Conservation (phyloP, 35 echinoderm and acorn worm genomes). For the Eucidaris tribuloides region DNA sequence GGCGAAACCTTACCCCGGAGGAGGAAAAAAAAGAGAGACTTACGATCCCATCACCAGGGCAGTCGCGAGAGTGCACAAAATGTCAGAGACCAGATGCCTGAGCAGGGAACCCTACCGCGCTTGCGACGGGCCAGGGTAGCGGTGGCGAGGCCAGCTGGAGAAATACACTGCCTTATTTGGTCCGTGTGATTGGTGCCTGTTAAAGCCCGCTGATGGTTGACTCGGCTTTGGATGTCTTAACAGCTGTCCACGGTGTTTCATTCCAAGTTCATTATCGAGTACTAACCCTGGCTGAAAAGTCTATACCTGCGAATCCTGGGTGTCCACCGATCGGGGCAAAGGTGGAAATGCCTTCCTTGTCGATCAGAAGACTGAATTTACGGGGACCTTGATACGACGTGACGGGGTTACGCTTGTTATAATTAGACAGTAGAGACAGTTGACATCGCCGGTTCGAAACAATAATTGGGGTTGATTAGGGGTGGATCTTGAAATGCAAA, state of each 20-base stretch:
- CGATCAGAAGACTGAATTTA: too few relatives aligned
- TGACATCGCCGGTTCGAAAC: too few relatives aligned
- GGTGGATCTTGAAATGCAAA: too few relatives aligned
- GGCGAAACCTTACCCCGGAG: neutral
- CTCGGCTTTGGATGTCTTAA: neutral
- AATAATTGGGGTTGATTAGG: too few relatives aligned
- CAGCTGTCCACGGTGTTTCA: neutral
- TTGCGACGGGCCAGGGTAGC: slow-evolving; percentile 7
- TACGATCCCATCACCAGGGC: too few relatives aligned
- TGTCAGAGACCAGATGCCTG: slow-evolving; percentile 11
- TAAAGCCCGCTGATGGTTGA: neutral
- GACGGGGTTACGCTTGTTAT: too few relatives aligned
- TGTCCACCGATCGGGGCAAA: too few relatives aligned
- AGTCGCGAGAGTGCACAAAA: slow-evolving; percentile 2
- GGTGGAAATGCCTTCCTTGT: too few relatives aligned
- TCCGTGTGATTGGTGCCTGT: slow-evolving; percentile 18
- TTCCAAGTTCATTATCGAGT: slow-evolving; percentile 8
- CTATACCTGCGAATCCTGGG: too few relatives aligned
- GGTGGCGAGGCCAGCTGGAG: slow-evolving; percentile 10
- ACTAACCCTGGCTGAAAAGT: neutral
- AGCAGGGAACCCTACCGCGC: slow-evolving; percentile 3
- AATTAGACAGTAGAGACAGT: too few relatives aligned
- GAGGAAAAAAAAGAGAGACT: too few relatives aligned
- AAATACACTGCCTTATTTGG: slow-evolving; percentile 33
- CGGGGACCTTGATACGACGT: too few relatives aligned